A percentile compares a stretch with the other conserved stretches of the same genome.
These are phyloP conservation scores for Smittia sp. DNA, from an alignment of 2,888 invertebrate genomes.

Conservation along the genomic window DNA sequence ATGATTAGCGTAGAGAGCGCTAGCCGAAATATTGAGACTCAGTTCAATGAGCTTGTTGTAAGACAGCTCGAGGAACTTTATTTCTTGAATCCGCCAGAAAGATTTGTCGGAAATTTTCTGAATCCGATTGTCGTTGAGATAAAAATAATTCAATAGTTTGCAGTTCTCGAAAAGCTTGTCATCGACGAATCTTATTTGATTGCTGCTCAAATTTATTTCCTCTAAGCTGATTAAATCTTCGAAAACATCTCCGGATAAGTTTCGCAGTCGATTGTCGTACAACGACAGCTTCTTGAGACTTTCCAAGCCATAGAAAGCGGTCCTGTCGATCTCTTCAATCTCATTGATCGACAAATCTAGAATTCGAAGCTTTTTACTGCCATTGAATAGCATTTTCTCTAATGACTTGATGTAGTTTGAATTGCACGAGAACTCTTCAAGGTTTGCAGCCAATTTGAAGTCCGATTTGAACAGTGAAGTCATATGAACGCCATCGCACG, in stretches of 20 bases:
- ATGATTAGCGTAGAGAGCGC: conserved; percentile 17
- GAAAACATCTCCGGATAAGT: conserved; percentile 9
- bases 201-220: conserved; percentile 34
- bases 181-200: conserved; percentile 17
- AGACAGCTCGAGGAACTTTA: conserved; percentile 14
- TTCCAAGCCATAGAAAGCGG: conserved; percentile 15
- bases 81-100: background rate
- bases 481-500: conserved; percentile 15
- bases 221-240: conserved; percentile 30
- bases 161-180: conserved; percentile 1
- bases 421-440: conserved; percentile 8
- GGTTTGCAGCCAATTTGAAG: background rate
- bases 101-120: background rate
- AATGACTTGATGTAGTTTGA: conserved; percentile 19
- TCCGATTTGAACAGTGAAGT: background rate
- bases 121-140: conserved; percentile 30
- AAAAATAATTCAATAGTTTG: conserved; percentile 4
- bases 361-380: background rate
- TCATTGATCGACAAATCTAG: conserved; percentile 28
- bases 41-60: background rate
- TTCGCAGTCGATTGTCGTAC: conserved; percentile 7
- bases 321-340: conserved; percentile 15
- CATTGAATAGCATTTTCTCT: background rate
- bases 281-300: conserved; percentile 2
- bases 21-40: conserved; percentile 24